phyloP scores from a whole-genome alignment of 2,888 invertebrate genomes.

The Diadegma fenestrale region DNA sequence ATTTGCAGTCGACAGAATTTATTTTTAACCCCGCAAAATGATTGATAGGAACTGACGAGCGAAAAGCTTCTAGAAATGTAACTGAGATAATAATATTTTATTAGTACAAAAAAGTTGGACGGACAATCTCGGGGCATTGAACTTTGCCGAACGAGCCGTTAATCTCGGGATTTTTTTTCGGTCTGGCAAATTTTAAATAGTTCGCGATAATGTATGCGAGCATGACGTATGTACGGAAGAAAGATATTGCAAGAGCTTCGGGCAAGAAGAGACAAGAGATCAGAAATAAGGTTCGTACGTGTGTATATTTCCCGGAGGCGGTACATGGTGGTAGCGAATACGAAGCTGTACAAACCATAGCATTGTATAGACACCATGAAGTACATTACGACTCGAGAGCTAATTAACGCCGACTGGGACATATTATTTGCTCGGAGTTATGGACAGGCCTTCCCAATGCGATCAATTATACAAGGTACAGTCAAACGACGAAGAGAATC shows the following conservation, averaged over 20 bases:
- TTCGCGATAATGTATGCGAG: slow-evolving; percentile 37
- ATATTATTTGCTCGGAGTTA: slow-evolving; percentile 69
- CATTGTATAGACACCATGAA: slow-evolving; percentile 40
- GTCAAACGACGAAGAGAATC: slow-evolving; percentile 45
- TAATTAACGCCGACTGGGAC: slow-evolving; percentile 69
- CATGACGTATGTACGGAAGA: slow-evolving; percentile 20
- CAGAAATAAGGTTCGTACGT: background rate
- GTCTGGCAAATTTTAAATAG: slow-evolving; percentile 53
- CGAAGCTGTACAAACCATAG: slow-evolving; percentile 34
- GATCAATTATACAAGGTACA: slow-evolving; percentile 69
- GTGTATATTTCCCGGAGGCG: slow-evolving; percentile 35
- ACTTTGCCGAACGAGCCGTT: background rate
- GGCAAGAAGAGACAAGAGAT: slow-evolving; percentile 51
- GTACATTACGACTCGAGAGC: slow-evolving; percentile 61
- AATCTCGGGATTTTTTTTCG: slow-evolving; percentile 32
- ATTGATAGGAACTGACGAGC: background rate
- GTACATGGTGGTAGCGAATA: slow-evolving; percentile 35
- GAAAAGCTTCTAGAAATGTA: background rate
- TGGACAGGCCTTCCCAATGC: slow-evolving; percentile 69
- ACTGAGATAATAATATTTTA: background rate
- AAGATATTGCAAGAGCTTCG: slow-evolving; percentile 47
- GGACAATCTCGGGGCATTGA: slow-evolving; percentile 19
- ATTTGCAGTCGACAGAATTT: background rate
- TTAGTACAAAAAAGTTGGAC: background rate
- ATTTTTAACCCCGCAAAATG: background rate